A percentile compares a stretch with the other conserved stretches of the same genome.
Evolutionary conservation across 2,888 invertebrate genomes (phyloP).

Genomic region (Cabera pusaria): DNA sequence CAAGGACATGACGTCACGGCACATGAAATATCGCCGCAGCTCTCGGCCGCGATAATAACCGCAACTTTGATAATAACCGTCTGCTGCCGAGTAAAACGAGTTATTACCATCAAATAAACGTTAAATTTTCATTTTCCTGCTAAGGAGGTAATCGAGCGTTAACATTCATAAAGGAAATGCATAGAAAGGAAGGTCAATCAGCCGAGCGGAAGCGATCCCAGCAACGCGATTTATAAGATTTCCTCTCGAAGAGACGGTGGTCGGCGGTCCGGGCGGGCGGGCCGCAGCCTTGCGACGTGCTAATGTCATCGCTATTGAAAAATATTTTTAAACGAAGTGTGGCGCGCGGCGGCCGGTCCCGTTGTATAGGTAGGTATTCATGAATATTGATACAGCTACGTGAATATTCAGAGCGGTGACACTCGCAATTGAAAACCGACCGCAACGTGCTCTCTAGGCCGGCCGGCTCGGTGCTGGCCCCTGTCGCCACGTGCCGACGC

Average conservation of each 20-base stretch:
- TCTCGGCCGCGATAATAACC: too few relatives aligned
- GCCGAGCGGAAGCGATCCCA: conserved; percentile 32
- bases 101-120: too few relatives aligned
- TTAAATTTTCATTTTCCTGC: conserved; percentile 17
- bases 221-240: conserved; percentile 30
- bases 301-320: conserved; percentile 23
- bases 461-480: conserved; percentile 2
- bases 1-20: too few relatives aligned
- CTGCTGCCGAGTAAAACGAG: too few relatives aligned
- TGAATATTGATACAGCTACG: conserved; percentile 67
- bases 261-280: too few relatives aligned
- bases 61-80: too few relatives aligned
- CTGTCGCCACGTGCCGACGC: neutral
- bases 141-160: conserved; percentile 17
- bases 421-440: conserved; percentile 66
- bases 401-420: conserved; percentile 67
- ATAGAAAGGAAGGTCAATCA: conserved; percentile 29
- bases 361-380: conserved; percentile 47
- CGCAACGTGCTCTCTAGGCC: conserved; percentile 47
- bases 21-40: too few relatives aligned
- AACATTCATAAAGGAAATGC: conserved; percentile 30
- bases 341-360: conserved; percentile 20
- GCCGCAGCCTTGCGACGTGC: conserved; percentile 13
- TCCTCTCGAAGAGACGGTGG: conserved; percentile 22
- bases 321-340: conserved; percentile 28